Conservation (phyloP, 1,140 invertebrate species). For the Drosophila novamexicana region DNA sequence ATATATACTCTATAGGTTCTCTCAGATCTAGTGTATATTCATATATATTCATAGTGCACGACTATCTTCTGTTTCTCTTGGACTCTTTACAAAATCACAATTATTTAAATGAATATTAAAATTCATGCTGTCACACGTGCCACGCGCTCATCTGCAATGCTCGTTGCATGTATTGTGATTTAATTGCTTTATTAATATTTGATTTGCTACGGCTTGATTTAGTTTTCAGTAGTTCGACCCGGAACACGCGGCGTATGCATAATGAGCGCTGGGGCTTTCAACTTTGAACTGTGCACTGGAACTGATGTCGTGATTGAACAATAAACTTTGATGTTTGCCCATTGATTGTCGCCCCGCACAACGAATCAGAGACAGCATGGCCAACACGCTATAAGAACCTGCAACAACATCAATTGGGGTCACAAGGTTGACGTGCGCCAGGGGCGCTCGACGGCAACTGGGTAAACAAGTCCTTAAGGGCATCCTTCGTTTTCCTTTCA, state of each 20-base stretch:
- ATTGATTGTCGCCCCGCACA: constrained; percentile 19
- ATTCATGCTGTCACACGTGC: not conserved
- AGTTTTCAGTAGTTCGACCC: constrained; percentile 12
- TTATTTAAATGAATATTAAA: not conserved
- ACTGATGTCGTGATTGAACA: constrained; percentile 1
- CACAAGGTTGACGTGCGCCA: constrained; percentile 29
- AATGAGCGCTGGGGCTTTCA: constrained; percentile 33
- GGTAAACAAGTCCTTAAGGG: constrained; percentile 25
- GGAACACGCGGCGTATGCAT: constrained; percentile 34
- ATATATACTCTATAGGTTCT: too few species aligned
- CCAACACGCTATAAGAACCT: constrained; percentile 9
- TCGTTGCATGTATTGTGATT: constrained; percentile 19
- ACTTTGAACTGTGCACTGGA: constrained; percentile 46
- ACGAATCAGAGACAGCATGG: not conserved
- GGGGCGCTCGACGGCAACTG: not conserved
- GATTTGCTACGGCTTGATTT: constrained; percentile 41
- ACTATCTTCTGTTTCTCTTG: too few species aligned
- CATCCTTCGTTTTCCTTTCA: not conserved
- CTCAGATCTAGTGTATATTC: too few species aligned
- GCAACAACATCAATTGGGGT: constrained; percentile 37
- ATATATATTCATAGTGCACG: too few species aligned
- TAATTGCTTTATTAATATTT: constrained; percentile 71
- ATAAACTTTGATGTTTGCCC: constrained; percentile 26
- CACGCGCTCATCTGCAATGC: constrained; percentile 5
- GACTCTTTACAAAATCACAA: too few species aligned